These are phyloP conservation scores for Hydroisotoma schaefferi DNA, from an alignment of 2,888 invertebrate species.

Conservation along the genomic window DNA sequence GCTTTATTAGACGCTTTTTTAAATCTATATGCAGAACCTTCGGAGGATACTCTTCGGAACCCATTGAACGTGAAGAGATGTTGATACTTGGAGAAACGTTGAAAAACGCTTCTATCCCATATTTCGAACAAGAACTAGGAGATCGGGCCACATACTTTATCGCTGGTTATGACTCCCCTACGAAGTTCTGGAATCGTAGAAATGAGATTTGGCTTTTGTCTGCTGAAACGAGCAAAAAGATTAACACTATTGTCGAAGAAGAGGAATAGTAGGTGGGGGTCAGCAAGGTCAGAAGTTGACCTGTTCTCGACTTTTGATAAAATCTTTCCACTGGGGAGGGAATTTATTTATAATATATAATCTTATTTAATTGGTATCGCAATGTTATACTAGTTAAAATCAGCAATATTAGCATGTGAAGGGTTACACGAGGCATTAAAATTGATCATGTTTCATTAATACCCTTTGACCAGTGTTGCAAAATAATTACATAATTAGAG, in stretches of 20 bases:
- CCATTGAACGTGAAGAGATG: conserved; percentile 35
- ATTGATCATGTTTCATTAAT: too few relatives aligned
- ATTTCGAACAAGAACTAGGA: conserved; percentile 38
- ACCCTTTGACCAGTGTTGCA: too few relatives aligned
- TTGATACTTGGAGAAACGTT: conserved; percentile 27
- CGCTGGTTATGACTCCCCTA: conserved; percentile 48
- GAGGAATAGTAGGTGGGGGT: too few relatives aligned
- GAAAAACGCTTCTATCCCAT: conserved; percentile 29
- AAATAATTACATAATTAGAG: too few relatives aligned
- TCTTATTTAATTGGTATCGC: too few relatives aligned
- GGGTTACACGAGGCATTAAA: too few relatives aligned
- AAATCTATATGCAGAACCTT: conserved; percentile 30
- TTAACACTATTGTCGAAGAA: background rate
- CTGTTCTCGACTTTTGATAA: too few relatives aligned
- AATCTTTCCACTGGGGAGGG: too few relatives aligned
- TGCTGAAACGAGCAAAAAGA: conserved; percentile 16
- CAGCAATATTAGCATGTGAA: too few relatives aligned
- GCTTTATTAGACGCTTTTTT: background rate
- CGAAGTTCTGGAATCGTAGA: conserved; percentile 48
- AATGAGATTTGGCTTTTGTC: conserved; percentile 49
- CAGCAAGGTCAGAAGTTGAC: too few relatives aligned
- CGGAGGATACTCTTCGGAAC: conserved; percentile 45
- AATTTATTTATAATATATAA: too few relatives aligned
- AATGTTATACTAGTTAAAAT: too few relatives aligned
- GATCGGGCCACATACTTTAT: conserved; percentile 42